A percentile compares a stretch with the other conserved stretches of the same genome.
Evolutionary conservation across 2,113 vertebrate genomes (phyloP).

Genomic region (Hippoglossus stenolepis): DNA sequence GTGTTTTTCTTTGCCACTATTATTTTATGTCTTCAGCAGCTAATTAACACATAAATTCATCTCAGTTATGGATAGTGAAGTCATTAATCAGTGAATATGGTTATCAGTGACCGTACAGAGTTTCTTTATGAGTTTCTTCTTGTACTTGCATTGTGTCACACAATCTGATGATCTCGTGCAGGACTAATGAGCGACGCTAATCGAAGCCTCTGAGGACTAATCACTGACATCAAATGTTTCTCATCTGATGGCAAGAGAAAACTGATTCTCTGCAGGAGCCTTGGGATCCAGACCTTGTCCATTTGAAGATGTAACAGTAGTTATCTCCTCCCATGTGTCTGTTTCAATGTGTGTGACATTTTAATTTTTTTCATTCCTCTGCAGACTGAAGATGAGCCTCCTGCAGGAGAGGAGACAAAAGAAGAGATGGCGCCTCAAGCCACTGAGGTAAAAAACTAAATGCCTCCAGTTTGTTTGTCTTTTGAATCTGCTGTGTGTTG

Average conservation of each 20-base stretch:
- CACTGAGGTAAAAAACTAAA: conserved; percentile 61
- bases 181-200: neutral
- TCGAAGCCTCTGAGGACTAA: conserved; percentile 17
- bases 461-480: neutral
- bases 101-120: conserved; percentile 2
- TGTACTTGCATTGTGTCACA: neutral
- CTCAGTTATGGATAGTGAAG: conserved; percentile 15
- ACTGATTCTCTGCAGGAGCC: neutral
- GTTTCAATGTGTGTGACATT: neutral
- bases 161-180: conserved; percentile 16
- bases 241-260: neutral
- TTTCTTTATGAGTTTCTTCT: conserved; percentile 19
- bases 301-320: neutral
- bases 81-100: conserved; percentile 18
- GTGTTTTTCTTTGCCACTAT: conserved; percentile 12
- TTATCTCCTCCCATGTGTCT: neutral
- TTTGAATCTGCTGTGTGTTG: neutral
- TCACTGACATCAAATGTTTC: neutral
- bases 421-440: conserved; percentile 46
- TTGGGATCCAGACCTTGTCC: neutral
- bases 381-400: conserved; percentile 59
- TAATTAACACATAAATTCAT: conserved; percentile 38
- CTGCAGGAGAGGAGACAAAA: conserved; percentile 35
- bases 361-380: neutral
- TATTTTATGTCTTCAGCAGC: conserved; percentile 4